Evolutionary conservation across 2,888 invertebrate genomes (phyloP), one percentile per base, ranked within the genome.

Genomic region (Nineta flava): DNA sequence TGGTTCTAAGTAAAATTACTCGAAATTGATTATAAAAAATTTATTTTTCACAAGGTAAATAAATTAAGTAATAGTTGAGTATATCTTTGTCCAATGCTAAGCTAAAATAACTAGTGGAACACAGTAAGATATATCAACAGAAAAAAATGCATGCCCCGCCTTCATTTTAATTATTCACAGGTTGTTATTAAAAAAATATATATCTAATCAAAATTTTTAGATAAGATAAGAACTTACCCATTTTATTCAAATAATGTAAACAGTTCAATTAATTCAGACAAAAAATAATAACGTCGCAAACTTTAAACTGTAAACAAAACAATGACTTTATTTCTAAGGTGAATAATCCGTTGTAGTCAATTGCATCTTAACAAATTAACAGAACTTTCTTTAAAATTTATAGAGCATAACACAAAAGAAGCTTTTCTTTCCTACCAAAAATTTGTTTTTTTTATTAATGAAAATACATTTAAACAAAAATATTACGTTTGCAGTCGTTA

Each of bases 151-250:
- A 32, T 35, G 35, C 34, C 46, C 46, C 46, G 46, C 44, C 44
- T 44, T 44, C 44, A 12, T n/a, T 44, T 10, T 38, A 13, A 38
- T 38, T 38, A 38, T 15, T 38, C 38, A 38, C 38, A 38, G 38
- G 38, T 38, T 13, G 38, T 38, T 12, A 35, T 35, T 38, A 38
- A 38, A 38, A 38, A 38, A 38, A 38, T 3, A 6, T 6, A 26
- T 26, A 26, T 13, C 38, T 38, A 15, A 38, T 38, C 15, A 38
- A 38, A 38, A 38, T 38, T 38, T 32, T 38, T 12, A 31, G 9
- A 46, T 15, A 21, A 46, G 46, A 46, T 34, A 32, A 46, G n/a
- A 15, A 46, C 46, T 34, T 15, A 46, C 46, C 46, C 32, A 46
- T 34, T 46, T 35, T 44, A 12, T 21, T 7, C 26, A 26, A 26